Percentiles rank a stretch among this genome's conserved stretches.
phyloP scores from a whole-genome alignment of 1,140 invertebrate species.

The Pogonus chalceus region DNA sequence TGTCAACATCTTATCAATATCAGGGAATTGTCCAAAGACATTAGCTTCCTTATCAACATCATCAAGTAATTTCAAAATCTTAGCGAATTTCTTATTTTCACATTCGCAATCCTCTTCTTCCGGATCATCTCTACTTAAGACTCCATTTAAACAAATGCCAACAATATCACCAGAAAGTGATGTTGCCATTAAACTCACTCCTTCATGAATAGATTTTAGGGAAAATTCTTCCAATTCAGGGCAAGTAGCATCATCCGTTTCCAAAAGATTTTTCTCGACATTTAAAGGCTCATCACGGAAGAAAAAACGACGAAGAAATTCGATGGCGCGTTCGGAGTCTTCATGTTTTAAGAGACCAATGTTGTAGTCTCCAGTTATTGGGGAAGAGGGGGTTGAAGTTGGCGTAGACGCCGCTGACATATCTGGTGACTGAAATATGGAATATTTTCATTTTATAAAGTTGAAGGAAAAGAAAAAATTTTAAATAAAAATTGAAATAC shows the following conservation, averaged over 20 bases:
- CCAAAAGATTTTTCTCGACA: constrained; percentile 46
- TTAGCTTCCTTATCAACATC: constrained; percentile 44
- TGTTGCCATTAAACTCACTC: constrained; percentile 51
- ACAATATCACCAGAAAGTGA: constrained; percentile 47
- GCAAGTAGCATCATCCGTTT: constrained; percentile 50
- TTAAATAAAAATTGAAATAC: too few relatives aligned
- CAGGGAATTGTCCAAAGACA: constrained; percentile 44
- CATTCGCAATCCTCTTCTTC: constrained; percentile 38
- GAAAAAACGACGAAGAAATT: constrained; percentile 41
- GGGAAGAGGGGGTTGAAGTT: background rate
- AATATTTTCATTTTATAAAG: too few relatives aligned
- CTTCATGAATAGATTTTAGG: constrained; percentile 43
- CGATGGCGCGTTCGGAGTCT: constrained; percentile 23
- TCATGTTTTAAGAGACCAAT: constrained; percentile 19
- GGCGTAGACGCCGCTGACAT: constrained; percentile 2
- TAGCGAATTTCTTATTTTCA: constrained; percentile 47
- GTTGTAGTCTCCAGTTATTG: constrained; percentile 14
- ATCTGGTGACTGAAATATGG: constrained; percentile 2
- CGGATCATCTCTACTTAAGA: constrained; percentile 34
- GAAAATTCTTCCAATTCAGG: constrained; percentile 55
- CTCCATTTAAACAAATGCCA: constrained; percentile 39
- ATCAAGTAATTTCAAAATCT: constrained; percentile 50
- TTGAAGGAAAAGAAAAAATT: too few relatives aligned
- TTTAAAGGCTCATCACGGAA: constrained; percentile 66
- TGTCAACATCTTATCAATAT: constrained; percentile 45